Base-by-base conservation (phyloP, 1,140 invertebrate genomes). In the Lordiphosa mommai region DNA sequence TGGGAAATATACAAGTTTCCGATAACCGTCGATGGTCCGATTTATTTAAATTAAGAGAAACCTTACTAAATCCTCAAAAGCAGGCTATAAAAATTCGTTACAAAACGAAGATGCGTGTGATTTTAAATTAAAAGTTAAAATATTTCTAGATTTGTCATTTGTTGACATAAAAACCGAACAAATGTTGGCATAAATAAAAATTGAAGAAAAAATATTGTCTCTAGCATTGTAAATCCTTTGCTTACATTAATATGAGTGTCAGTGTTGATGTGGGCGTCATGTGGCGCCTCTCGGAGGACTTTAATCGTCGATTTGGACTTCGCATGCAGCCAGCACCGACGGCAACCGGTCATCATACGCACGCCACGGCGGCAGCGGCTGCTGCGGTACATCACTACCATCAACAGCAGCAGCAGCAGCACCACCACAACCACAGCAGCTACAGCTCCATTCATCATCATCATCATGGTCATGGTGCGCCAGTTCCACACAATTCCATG, bases 221-320 rank as follows among this genome's bases (percentile, higher is more conserved):
- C 7, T 27, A 7, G 23, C 23, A 1, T 27, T 27, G 5, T 1
- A 27, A 27, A n/a, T n/a, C n/a, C n/a, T n/a, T n/a, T n/a, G n/a
- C n/a, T n/a, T n/a, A 41, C 2, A 44, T 37, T 34, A 41, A 17
- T 14, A 88, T 89, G 88, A 89, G 88, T 66, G 88, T 89, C 29
- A 86, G 88, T 64, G 87, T 89, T 23, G 88, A 89, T 63, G 85
- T 88, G 55, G 88, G 88, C 64, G 88, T 89, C 44, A 89, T 89
- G 88, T 89, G 88, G 88, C 88, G 88, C 66, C 80, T 89, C 9
- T 88, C 88, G 13, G 88, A 88, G 59, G 87, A 89, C 48, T 87
- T 89, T 46, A 89, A 88, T 52, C 66, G 88, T 4, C 85, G 87
- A 9, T 89, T 89, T 46, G 88, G 82, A 7, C 69, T 87, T 10